Evolutionary conservation across 2,888 invertebrate species (phyloP).

Genomic region (Drosophila fungiperda): DNA sequence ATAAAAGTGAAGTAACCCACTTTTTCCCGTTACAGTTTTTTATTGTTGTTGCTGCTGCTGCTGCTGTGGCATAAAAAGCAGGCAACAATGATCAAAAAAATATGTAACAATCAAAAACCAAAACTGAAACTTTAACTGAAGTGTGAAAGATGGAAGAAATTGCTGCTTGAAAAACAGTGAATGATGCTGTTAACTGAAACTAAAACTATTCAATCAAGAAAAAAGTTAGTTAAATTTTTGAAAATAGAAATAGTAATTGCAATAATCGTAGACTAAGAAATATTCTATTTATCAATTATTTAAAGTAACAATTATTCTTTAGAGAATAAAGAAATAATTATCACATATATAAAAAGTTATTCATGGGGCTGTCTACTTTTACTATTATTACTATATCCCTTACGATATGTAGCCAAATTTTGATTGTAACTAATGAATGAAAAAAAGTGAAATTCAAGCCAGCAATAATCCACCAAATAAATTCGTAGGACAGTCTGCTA

Average conservation of each 20-base stretch:
- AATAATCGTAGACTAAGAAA: background rate
- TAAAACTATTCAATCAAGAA: background rate
- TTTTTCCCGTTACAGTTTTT: slow-evolving; percentile 70
- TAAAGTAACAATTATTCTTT: rapidly evolving
- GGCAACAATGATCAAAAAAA: slow-evolving; percentile 54
- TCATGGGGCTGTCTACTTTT: background rate
- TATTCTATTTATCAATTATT: background rate
- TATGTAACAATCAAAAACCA: slow-evolving; percentile 29
- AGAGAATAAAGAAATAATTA: background rate
- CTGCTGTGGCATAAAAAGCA: slow-evolving; percentile 37
- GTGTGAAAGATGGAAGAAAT: slow-evolving; percentile 1
- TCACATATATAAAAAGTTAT: too few relatives aligned
- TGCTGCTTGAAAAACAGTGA: background rate
- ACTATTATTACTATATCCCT: rapidly evolving
- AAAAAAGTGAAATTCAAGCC: too few relatives aligned
- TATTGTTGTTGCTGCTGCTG: slow-evolving; percentile 47
- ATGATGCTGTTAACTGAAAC: background rate
- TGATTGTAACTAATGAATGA: background rate
- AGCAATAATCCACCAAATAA: background rate
- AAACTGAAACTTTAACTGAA: slow-evolving; percentile 33
- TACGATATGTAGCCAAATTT: background rate
- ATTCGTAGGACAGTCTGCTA: background rate
- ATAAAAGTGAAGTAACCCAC: slow-evolving; percentile 79
- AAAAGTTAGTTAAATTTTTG: too few relatives aligned
- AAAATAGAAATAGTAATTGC: too few relatives aligned